A percentile compares a stretch with the other conserved stretches of the same genome.
phyloP scores from a whole-genome alignment of 2,888 invertebrate genomes.

The Folsomia candida region DNA sequence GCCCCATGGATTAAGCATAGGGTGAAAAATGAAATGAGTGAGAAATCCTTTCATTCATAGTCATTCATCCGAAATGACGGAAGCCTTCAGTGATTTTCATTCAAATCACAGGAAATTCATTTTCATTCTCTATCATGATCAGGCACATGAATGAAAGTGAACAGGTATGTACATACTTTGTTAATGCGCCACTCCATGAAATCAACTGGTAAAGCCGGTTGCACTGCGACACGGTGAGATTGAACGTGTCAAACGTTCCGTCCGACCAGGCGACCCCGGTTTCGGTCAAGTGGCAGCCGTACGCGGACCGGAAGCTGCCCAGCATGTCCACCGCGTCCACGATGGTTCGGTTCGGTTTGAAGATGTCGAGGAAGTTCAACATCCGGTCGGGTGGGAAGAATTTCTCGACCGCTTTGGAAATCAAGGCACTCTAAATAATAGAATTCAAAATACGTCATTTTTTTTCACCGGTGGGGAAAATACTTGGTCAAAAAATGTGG shows the following conservation, averaged over 20 bases:
- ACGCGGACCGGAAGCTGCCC: conserved; percentile 22
- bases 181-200: conserved; percentile 12
- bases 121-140: too few species aligned
- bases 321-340: conserved; percentile 24
- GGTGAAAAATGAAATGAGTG: too few species aligned
- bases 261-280: conserved; percentile 28
- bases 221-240: conserved; percentile 20
- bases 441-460: too few species aligned
- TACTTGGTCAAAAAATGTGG: too few species aligned
- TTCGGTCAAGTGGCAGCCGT: conserved; percentile 25
- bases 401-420: conserved; percentile 12
- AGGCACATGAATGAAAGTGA: too few species aligned
- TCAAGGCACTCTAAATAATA: background rate
- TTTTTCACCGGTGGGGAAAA: too few species aligned
- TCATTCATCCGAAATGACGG: too few species aligned
- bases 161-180: background rate
- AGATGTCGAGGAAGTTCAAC: conserved; percentile 22
- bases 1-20: too few species aligned
- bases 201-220: conserved; percentile 29
- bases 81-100: too few species aligned
- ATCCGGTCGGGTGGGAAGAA: conserved; percentile 8
- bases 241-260: conserved; percentile 27
- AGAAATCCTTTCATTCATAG: too few species aligned
- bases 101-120: too few species aligned
- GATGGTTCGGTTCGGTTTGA: conserved; percentile 15